Conservation (phyloP, 1,140 invertebrate genomes). For the Drosophila bocki region DNA sequence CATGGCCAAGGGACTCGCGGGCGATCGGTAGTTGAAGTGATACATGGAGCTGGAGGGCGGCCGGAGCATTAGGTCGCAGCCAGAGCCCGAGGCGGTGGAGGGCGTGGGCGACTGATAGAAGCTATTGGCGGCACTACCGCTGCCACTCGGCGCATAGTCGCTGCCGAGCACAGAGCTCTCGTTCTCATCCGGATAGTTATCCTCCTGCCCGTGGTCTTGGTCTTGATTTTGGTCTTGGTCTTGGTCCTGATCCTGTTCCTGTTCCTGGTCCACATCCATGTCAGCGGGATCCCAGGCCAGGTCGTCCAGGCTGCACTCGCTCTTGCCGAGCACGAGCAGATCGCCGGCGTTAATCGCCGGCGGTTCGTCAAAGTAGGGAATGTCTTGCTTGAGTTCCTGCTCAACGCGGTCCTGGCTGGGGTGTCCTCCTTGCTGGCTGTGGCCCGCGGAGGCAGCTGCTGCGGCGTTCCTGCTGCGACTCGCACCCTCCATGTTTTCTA, state of each 20-base stretch:
- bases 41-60: constrained; percentile 66
- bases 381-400: constrained; percentile 76
- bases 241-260: constrained; percentile 7
- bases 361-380: constrained; percentile 72
- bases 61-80: constrained; percentile 63
- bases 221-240: constrained; percentile 8
- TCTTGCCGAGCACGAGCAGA: constrained; percentile 31
- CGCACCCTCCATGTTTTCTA: constrained; percentile 46
- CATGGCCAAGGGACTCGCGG: constrained; percentile 23
- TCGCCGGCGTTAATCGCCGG: constrained; percentile 14
- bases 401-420: constrained; percentile 49
- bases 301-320: constrained; percentile 34
- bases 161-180: constrained; percentile 47
- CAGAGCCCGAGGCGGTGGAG: constrained; percentile 34
- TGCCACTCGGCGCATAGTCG: constrained; percentile 52
- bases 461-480: constrained; percentile 44
- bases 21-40: constrained; percentile 63
- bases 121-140: constrained; percentile 62
- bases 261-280: constrained; percentile 13
- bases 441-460: constrained; percentile 17
- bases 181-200: constrained; percentile 64
- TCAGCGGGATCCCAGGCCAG: constrained; percentile 32
- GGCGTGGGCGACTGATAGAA: constrained; percentile 69
- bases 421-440: constrained; percentile 23
- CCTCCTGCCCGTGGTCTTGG: constrained; percentile 30